Base-by-base conservation (phyloP, 2,113 vertebrate genomes). In the Dicaeum eximium region DNA sequence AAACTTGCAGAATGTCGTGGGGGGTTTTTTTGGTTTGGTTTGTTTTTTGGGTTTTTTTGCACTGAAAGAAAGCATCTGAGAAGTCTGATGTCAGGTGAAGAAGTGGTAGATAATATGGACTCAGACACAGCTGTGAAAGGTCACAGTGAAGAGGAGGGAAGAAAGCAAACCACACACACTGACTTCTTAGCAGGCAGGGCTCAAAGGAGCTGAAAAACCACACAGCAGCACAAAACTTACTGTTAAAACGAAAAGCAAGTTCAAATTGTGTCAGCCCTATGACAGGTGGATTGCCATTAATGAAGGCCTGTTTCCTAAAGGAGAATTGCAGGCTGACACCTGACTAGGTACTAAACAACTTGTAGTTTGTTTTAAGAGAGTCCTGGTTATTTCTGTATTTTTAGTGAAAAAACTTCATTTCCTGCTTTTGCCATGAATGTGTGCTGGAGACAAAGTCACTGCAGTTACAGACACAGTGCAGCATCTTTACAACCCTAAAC, bases 111-210 rank as follows among this genome's bases (percentile, higher is more conserved):
- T 70, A 77, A 80, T 66, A 40, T 4, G 27, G 75, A 50, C 65
- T 73, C 42, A 86, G 66, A 77, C 38, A 69, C 2, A 5, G 54
- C 64, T 78, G 42, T 47, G 57, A 50, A 86, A 80, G 82, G 77
- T 75, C 80, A 58, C 30, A 51, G 65, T 50, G 88, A 90, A 69
- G 86, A 92, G 78, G 75, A 95, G 86, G 92, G 62, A 91, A 80
- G 35, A 14, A 53, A 80, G 58, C 47, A 83, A 80, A 62, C 2
- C 3, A 73, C 51, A 81, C 22, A 77, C 31, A 18, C n/a, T 42
- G 19, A 42, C 67, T 81, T 92, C 21, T 62, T 86, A 83, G 64
- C 44, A 86, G 80, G 20, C 54, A 88, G 60, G 62, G 62, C 58
- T 70, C 72, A 66, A 48, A 80, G 56, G 50, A 92, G 42, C 45